Evolutionary conservation across 2,888 invertebrate species (phyloP).

Genomic region (Drosophila imparisetae): DNA sequence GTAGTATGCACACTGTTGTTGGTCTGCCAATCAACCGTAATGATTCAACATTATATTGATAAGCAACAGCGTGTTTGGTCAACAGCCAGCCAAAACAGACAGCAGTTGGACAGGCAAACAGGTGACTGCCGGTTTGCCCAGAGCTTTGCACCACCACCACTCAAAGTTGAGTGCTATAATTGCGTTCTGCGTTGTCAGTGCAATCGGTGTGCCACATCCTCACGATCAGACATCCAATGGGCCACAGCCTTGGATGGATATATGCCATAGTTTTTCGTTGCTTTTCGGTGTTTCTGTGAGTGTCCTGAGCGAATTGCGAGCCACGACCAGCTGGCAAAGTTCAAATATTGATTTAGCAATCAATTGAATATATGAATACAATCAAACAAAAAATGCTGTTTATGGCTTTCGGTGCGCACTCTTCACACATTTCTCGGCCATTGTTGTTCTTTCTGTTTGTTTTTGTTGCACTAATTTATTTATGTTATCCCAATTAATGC

Average conservation of each 20-base stretch:
- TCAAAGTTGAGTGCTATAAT: constrained; percentile 48
- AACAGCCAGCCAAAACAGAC: constrained; percentile 26
- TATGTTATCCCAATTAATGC: constrained; percentile 63
- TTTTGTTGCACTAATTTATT: constrained; percentile 45
- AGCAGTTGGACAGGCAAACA: constrained; percentile 43
- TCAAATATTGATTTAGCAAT: constrained; percentile 74
- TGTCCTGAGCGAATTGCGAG: constrained; percentile 24
- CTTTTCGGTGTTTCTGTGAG: constrained; percentile 10
- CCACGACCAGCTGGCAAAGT: constrained; percentile 51
- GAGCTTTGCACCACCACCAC: constrained; percentile 9
- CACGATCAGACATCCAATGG: constrained; percentile 3
- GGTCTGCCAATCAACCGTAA: constrained; percentile 74
- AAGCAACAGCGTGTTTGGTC: constrained; percentile 43
- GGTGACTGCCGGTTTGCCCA: constrained; percentile 9
- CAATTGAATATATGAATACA: constrained; percentile 59
- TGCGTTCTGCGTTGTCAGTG: constrained; percentile 61
- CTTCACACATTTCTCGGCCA: neutral
- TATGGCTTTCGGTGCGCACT: constrained; percentile 14
- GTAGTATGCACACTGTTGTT: constrained; percentile 29
- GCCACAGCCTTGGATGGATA: constrained; percentile 31
- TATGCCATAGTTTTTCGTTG: constrained; percentile 15
- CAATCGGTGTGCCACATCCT: constrained; percentile 51
- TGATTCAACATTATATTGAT: constrained; percentile 71
- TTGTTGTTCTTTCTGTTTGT: constrained; percentile 40
- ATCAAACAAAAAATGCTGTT: constrained; percentile 46